Evolutionary conservation across 2,888 invertebrate genomes (phyloP).

Genomic region (Sinelater perroti): DNA sequence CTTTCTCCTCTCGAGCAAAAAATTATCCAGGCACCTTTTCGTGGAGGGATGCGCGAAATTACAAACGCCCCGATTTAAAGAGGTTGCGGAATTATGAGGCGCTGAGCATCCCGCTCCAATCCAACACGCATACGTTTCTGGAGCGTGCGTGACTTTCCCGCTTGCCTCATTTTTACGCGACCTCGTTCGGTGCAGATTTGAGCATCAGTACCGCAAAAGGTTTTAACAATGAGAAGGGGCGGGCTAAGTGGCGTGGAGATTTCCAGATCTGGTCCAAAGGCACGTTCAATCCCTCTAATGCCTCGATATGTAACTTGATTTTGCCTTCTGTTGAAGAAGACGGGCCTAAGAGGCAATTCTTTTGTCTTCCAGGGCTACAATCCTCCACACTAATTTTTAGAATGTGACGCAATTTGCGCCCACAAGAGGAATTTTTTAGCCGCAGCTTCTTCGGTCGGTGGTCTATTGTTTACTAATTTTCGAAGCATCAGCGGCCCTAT

Average conservation of each 20-base stretch:
- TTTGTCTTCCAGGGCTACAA: slow-evolving; percentile 14
- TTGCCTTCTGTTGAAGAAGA: slow-evolving; percentile 10
- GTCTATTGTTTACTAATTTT: no score
- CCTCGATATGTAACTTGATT: slow-evolving; percentile 20
- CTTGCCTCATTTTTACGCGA: slow-evolving; percentile 26
- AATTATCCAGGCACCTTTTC: slow-evolving; percentile 11
- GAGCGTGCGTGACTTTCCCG: slow-evolving; percentile 35
- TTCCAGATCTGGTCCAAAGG: slow-evolving; percentile 13
- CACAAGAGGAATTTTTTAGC: slow-evolving; percentile 13
- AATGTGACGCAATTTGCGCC: slow-evolving; percentile 9
- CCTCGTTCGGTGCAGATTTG: neutral
- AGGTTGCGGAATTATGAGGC: slow-evolving; percentile 45
- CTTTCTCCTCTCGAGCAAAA: slow-evolving; percentile 10
- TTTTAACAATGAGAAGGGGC: neutral
- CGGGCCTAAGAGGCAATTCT: slow-evolving; percentile 7
- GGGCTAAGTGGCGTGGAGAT: slow-evolving; percentile 12
- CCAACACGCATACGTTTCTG: slow-evolving; percentile 39
- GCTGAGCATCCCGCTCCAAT: slow-evolving; percentile 45
- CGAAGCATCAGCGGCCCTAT: no score
- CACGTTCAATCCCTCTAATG: slow-evolving; percentile 17
- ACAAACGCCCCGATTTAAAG: slow-evolving; percentile 42
- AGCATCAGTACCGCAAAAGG: slow-evolving; percentile 4
- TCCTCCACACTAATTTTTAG: no score
- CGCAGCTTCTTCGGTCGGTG: no score
- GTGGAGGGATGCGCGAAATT: slow-evolving; percentile 17